Conservation (phyloP, 2,797 vertebrate genomes). For the Bovichtus variegatus region DNA sequence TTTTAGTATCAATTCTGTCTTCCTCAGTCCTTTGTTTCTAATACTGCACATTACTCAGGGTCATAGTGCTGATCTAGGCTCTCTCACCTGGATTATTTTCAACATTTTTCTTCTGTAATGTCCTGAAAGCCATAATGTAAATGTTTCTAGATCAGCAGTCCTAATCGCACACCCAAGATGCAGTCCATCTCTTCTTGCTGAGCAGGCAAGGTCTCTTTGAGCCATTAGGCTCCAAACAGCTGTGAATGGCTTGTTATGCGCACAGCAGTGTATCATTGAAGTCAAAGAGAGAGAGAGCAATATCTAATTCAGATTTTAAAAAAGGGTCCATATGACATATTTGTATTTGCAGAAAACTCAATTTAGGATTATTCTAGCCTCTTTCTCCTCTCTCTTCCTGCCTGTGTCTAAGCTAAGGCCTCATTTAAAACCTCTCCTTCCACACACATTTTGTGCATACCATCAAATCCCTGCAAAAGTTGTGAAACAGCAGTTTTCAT, state of each 20-base stretch:
- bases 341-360: conserved; percentile 43
- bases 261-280: conserved; percentile 53
- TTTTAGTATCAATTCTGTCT: conserved; percentile 1
- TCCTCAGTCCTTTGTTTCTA: conserved; percentile 20
- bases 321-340: conserved; percentile 25
- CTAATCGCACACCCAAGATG: conserved; percentile 58
- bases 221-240: conserved; percentile 68
- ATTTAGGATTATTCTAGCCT: conserved; percentile 38
- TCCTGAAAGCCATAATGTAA: conserved; percentile 59
- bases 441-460: conserved; percentile 23
- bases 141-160: conserved; percentile 69
- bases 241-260: conserved; percentile 61
- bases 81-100: conserved; percentile 42
- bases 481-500: conserved; percentile 42
- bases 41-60: conserved; percentile 31
- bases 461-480: conserved; percentile 38
- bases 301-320: conserved; percentile 56
- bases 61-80: conserved; percentile 52
- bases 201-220: conserved; percentile 70
- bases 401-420: conserved; percentile 37
- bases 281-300: conserved; percentile 42
- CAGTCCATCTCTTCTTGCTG: conserved; percentile 64
- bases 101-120: conserved; percentile 63
- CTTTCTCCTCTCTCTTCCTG: neutral
- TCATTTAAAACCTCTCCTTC: conserved; percentile 35